phyloP scores from a whole-genome alignment of 2,888 invertebrate species.

The Selenia dentaria region DNA sequence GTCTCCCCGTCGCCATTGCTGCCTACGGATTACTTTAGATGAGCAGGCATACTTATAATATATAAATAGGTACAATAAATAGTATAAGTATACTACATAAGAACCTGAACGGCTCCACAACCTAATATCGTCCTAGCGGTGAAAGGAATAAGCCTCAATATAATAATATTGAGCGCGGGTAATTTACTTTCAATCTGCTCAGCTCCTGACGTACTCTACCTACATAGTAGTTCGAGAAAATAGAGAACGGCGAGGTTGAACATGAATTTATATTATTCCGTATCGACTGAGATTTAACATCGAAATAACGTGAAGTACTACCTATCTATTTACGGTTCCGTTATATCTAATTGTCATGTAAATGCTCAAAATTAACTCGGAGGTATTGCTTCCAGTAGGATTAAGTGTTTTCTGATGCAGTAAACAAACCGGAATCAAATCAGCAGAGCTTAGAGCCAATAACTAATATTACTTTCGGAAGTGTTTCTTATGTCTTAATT shows the following conservation, averaged over 20 bases:
- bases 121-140: conserved; percentile 13
- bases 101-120: conserved; percentile 9
- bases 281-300: conserved; percentile 1
- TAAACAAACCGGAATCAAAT: too few species aligned
- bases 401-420: too few species aligned
- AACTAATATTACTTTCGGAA: too few species aligned
- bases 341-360: too few species aligned
- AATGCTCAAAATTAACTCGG: too few species aligned
- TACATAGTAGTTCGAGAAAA: conserved; percentile 20
- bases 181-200: conserved; percentile 21
- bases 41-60: not conserved
- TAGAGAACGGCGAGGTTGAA: conserved; percentile 5
- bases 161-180: not conserved
- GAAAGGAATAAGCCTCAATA: conserved; percentile 15
- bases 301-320: too few species aligned
- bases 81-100: not conserved
- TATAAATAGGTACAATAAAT: conserved; percentile 1
- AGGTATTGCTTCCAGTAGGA: too few species aligned
- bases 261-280: too few species aligned
- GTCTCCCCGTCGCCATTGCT: conserved; percentile 46
- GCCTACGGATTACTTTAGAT: conserved; percentile 37
- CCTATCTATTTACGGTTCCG: too few species aligned
- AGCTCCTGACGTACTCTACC: conserved; percentile 10
- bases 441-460: too few species aligned
- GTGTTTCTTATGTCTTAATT: too few species aligned